Conservation (phyloP, 2,888 invertebrate genomes). For the Coleophora deauratella region DNA sequence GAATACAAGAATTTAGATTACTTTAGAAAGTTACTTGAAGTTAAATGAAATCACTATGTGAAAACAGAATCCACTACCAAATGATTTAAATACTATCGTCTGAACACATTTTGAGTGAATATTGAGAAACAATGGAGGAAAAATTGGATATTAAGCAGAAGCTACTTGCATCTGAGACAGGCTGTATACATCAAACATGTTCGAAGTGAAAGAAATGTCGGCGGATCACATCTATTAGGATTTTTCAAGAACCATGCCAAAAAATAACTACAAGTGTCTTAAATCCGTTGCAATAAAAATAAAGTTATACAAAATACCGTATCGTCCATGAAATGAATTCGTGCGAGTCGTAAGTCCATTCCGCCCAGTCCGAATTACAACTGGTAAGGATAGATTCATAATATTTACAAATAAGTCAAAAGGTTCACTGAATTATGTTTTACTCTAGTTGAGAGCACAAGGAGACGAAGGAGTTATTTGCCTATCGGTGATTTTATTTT, state of each 20-base stretch:
- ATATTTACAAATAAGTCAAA: slow-evolving; percentile 31
- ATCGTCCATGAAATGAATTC: background rate
- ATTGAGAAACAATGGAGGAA: too few species aligned
- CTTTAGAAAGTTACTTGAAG: too few species aligned
- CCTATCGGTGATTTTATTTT: too few species aligned
- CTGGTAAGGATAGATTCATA: slow-evolving; percentile 48
- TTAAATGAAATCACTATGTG: too few species aligned
- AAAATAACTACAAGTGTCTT: too few species aligned
- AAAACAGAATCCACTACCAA: too few species aligned
- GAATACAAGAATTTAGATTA: too few species aligned
- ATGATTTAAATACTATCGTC: too few species aligned
- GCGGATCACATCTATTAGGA: too few species aligned
- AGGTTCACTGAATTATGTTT: slow-evolving; percentile 41
- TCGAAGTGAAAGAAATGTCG: background rate
- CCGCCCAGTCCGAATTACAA: slow-evolving; percentile 58
- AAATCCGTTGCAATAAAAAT: background rate
- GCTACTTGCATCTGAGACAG: background rate
- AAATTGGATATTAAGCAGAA: too few species aligned
- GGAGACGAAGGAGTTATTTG: background rate
- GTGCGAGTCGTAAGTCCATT: slow-evolving; percentile 50
- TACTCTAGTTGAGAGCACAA: slow-evolving; percentile 7
- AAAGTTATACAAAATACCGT: background rate
- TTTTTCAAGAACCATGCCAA: too few species aligned
- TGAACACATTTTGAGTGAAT: too few species aligned
- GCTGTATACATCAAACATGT: background rate